Evolutionary conservation across 2,113 vertebrate species (phyloP).

Genomic region (Tinamus guttatus): DNA sequence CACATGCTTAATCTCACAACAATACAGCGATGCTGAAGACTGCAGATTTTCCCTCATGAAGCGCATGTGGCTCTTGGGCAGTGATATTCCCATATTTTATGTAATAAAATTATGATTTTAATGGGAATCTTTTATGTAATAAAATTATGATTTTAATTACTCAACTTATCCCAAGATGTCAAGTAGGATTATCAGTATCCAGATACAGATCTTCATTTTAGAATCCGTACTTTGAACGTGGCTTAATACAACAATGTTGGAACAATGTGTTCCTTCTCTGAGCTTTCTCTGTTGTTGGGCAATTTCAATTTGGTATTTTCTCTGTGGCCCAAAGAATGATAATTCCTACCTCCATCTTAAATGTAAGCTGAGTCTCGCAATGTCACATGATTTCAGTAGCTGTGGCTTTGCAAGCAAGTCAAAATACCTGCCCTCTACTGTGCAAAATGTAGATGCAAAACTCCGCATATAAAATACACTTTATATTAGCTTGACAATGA

Average conservation of each 20-base stretch:
- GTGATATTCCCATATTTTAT: background rate
- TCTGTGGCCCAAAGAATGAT: accelerated
- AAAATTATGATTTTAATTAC: background rate
- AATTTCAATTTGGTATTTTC: background rate
- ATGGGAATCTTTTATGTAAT: background rate
- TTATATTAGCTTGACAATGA: background rate
- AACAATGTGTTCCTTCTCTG: background rate
- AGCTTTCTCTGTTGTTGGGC: background rate
- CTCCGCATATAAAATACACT: background rate
- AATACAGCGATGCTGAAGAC: background rate
- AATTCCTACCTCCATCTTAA: background rate
- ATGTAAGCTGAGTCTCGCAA: background rate
- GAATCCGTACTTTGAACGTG: background rate
- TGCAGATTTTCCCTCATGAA: background rate
- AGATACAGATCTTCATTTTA: background rate
- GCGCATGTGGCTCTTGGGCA: background rate
- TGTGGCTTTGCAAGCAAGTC: constrained; percentile 2
- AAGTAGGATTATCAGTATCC: background rate
- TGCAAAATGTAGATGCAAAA: background rate
- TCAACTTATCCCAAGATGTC: background rate
- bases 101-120: background rate
- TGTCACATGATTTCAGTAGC: background rate
- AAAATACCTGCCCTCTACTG: background rate
- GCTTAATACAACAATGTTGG: background rate
- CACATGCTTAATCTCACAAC: background rate